Base-by-base conservation (phyloP, 2,113 vertebrate species). In the Gallinago undulata region DNA sequence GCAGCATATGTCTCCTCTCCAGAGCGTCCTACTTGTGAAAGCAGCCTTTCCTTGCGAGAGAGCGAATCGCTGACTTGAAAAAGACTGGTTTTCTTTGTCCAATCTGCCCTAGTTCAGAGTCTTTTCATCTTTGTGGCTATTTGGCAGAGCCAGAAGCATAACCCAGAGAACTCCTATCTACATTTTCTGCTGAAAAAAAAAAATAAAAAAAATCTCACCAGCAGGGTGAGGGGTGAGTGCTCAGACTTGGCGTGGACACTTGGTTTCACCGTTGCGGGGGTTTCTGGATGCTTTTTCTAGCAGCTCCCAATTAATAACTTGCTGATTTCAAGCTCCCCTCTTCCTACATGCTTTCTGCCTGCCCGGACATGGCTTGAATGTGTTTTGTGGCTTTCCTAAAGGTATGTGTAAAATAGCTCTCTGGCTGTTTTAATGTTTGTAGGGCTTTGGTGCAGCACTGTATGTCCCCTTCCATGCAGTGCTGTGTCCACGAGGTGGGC, bases 401-500 rank as follows among this genome's bases (percentile, higher is more conserved):
- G 3, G 15, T 16, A 5, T 4, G 5, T 23, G 12, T 78, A 11
- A 45, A 68, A 48, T 78, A 0, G 2, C 14, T n/a, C 9, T 43
- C 7, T 19, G 60, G 30, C 25, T 1, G 1, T 68, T 78, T 19
- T 12, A 23, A 6, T 45, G 47, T 43, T 31, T 0, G 0, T 5
- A 41, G 22, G 17, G 30, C 51, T 64, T 31, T 35, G 30, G 19
- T 1, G 1, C 10, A 55, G 33, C 35, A 39, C 39, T 39, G 39
- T 39, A 7, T 48, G 47, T 12, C 18, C 59, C 9, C 2, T 77
- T 63, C 69, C 21, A 25, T 1, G 0, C 23, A 13, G 15, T 13
- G 5, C 12, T 0, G 0, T 3, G 17, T 13, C 37, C 50, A 11
- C 0, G 3, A 57, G 33, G 15, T 31, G 1, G 0, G 12, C 28